Evolutionary conservation across 2,113 vertebrate species (phyloP), one percentile per base, ranked within the genome.

Genomic region (Cyanoramphus novaezelandiae): DNA sequence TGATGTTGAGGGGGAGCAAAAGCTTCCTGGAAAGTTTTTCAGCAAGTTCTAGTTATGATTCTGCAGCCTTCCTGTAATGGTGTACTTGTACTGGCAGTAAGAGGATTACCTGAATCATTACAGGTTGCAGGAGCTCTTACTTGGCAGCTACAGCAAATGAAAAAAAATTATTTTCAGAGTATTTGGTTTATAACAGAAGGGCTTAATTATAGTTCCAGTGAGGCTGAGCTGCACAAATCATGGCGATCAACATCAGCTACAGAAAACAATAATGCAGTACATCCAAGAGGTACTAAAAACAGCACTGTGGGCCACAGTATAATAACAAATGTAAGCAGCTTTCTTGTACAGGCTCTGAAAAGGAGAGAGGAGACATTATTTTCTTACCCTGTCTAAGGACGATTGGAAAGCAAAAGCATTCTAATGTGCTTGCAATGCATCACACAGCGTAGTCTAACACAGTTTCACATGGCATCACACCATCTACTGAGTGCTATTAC

Each of bases 101-200:
- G 15, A 92, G 57, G 65, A 93, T 92, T 95, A 84, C 88, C 81
- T 91, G 76, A 83, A 84, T 57, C 72, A 69, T 85, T 92, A 91
- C 94, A 92, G 69, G 77, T 24, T 84, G 65, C 86, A 93, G 86
- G 24, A 94, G 33, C 39, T 92, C 27, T 88, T 55, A 63, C 44
- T 64, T 86, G 69, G 64, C 88, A 94, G 88, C 62, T 92, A 74
- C n/a, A 65, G 57, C 17, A 88, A 95, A 70, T 7, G 18, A 64
- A 95, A 52, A 52, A 89, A 92, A 94, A 90, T 37, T 0, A 46
- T 91, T 91, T 95, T 92, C 81, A 77, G 67, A 87, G 28, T 76
- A 65, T 93, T 86, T 92, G n/a, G 64, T 91, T 89, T 86, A 52
- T 47, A 93, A 90, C 86, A 93, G 95, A 96, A 94, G 50, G 62